Conservation (phyloP, 2,797 vertebrate species). For the Cuniculus paca region DNA sequence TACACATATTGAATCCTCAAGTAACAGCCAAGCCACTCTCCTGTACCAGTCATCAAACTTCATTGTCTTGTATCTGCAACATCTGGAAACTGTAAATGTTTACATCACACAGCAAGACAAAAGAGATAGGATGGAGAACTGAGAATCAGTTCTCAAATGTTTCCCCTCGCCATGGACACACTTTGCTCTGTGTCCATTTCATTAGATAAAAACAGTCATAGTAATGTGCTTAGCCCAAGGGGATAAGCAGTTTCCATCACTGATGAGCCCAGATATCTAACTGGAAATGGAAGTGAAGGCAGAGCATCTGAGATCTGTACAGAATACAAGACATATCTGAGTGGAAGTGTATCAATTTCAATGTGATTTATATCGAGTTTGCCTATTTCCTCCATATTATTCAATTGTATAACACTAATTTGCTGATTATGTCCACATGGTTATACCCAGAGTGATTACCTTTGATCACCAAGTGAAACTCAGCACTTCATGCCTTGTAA, state of each 20-base stretch:
- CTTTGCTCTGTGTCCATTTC: neutral
- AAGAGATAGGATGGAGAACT: neutral
- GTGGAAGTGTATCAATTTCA: neutral
- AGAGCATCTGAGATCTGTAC: neutral
- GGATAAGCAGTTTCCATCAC: neutral
- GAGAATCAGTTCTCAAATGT: neutral
- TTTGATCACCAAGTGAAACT: neutral
- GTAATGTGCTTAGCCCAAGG: neutral
- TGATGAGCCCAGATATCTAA: neutral
- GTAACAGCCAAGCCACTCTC: neutral
- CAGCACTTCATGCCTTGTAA: neutral
- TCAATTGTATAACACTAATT: neutral
- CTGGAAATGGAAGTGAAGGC: neutral
- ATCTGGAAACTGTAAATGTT: neutral
- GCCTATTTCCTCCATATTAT: neutral
- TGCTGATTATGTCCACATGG: neutral
- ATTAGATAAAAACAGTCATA: neutral
- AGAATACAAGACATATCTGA: neutral
- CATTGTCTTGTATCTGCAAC: neutral
- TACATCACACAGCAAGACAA: neutral
- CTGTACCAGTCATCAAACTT: neutral
- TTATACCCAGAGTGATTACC: neutral
- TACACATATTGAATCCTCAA: neutral
- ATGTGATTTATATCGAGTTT: neutral
- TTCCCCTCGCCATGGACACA: rapidly evolving